phyloP scores from a whole-genome alignment of 2,113 vertebrate species.

The Tretioscincus oriximinensis region DNA sequence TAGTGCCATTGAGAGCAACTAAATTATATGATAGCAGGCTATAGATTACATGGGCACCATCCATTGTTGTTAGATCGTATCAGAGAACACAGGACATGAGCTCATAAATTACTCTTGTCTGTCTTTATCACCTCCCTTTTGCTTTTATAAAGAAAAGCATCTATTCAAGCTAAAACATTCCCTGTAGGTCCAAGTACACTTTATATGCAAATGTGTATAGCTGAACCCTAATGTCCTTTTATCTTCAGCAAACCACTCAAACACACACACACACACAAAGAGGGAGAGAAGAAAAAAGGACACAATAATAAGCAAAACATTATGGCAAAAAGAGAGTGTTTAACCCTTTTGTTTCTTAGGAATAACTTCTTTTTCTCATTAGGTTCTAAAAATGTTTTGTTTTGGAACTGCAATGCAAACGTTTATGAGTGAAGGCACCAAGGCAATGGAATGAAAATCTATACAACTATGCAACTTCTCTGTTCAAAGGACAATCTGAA shows the following conservation, averaged over 20 bases:
- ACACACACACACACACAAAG: no score
- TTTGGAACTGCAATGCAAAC: neutral
- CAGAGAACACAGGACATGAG: neutral
- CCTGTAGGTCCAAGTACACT: neutral
- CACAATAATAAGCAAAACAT: neutral
- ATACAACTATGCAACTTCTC: no score
- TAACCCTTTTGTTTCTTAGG: neutral
- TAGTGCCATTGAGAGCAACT: neutral
- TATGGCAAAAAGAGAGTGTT: neutral
- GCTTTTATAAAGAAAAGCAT: neutral
- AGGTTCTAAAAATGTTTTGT: neutral
- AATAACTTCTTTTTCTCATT: neutral
- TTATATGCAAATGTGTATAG: neutral
- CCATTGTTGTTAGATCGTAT: conserved; percentile 12
- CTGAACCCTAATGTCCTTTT: neutral
- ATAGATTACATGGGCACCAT: neutral
- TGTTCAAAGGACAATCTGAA: no score
- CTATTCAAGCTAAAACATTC: neutral
- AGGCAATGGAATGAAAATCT: no score
- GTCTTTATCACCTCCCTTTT: neutral
- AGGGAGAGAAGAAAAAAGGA: neutral
- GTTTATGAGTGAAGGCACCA: neutral
- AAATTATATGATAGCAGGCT: neutral
- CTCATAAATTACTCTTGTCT: conserved; percentile 27
- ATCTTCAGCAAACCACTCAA: neutral